Evolutionary conservation across 2,113 vertebrate species (phyloP).

Genomic region (Phaethon lepturus): DNA sequence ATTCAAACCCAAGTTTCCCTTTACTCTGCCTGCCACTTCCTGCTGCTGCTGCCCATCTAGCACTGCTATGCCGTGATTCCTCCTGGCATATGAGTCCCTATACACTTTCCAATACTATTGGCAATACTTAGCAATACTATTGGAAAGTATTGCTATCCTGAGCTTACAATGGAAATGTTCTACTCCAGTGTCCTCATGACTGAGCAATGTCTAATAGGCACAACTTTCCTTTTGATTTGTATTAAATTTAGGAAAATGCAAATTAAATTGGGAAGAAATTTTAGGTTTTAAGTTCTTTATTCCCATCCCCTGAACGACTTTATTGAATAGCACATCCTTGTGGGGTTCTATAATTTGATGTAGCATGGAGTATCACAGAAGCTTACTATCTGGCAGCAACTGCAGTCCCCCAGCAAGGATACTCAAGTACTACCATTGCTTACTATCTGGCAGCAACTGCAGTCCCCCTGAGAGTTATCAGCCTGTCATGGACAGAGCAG

Average conservation of each 20-base stretch:
- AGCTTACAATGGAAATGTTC: background rate
- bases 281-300: background rate
- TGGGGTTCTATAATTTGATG: background rate
- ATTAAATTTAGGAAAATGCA: background rate
- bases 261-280: background rate
- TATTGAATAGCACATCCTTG: background rate
- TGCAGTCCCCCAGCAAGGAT: background rate
- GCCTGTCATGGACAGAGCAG: background rate
- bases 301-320: background rate
- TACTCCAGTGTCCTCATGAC: background rate
- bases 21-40: background rate
- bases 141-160: background rate
- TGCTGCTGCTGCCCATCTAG: background rate
- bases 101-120: too few species aligned
- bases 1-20: background rate
- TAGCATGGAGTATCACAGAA: background rate
- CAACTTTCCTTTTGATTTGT: background rate
- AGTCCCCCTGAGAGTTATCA: background rate
- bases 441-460: background rate
- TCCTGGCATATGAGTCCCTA: background rate
- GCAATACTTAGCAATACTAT: too few species aligned
- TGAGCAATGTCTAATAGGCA: background rate
- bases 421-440: background rate
- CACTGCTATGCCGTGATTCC: background rate
- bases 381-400: background rate